phyloP scores from a whole-genome alignment of 2,797 vertebrate species.

The Cercopithecus petaurista region DNA sequence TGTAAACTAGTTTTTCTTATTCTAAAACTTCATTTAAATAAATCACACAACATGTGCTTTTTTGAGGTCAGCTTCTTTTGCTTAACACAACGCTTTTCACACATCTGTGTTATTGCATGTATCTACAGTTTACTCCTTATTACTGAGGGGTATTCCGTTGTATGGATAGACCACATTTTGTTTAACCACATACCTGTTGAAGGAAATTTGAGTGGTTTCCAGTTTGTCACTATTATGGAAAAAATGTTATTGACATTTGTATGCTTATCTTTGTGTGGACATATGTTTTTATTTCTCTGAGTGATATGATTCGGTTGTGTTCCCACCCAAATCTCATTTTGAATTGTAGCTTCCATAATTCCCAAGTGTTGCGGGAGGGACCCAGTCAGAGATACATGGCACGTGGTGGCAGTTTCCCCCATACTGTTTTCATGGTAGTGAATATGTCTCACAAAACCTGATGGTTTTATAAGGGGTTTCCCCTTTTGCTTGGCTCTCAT shows the following conservation, averaged over 20 bases:
- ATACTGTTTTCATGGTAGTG: too few relatives aligned
- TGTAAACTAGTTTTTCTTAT: conserved; percentile 23
- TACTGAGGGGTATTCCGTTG: neutral
- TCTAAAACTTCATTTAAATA: conserved; percentile 42
- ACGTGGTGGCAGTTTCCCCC: too few relatives aligned
- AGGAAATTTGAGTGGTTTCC: neutral
- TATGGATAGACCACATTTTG: neutral
- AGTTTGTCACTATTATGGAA: neutral
- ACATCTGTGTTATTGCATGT: neutral
- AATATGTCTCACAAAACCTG: too few relatives aligned
- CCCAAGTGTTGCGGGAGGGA: too few relatives aligned
- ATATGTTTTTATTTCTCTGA: neutral
- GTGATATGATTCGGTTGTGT: too few relatives aligned
- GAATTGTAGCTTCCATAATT: too few relatives aligned
- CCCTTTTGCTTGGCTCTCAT: too few relatives aligned
- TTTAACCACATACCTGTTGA: neutral
- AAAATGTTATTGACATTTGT: neutral
- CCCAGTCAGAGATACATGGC: too few relatives aligned
- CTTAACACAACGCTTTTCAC: neutral
- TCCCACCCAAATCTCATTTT: too few relatives aligned
- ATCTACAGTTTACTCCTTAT: neutral
- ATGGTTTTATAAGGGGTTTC: too few relatives aligned
- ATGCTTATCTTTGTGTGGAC: neutral
- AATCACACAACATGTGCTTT: neutral
- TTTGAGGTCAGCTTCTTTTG: conserved; percentile 19